Conservation (phyloP, 2,888 invertebrate genomes). For the Hesperia comma region DNA sequence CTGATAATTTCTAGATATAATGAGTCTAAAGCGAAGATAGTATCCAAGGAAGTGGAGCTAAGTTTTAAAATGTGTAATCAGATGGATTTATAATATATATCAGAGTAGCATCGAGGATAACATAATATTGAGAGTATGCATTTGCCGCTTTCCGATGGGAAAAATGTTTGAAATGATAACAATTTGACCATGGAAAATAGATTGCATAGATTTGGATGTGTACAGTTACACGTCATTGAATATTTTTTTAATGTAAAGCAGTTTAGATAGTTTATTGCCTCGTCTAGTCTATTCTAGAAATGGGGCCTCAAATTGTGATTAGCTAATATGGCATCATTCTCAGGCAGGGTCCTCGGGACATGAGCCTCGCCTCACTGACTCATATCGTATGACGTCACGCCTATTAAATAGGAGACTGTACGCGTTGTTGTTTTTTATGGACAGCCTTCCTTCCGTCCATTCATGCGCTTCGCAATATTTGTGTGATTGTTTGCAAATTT, state of each 20-base stretch:
- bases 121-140: no score
- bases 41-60: no score
- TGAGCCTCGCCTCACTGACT: constrained; percentile 34
- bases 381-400: constrained; percentile 40
- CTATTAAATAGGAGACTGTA: constrained; percentile 27
- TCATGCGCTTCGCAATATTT: constrained; percentile 52
- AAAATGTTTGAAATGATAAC: no score
- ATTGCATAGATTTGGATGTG: no score
- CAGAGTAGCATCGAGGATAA: no score
- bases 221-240: background rate
- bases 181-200: no score
- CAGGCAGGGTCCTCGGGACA: constrained; percentile 29
- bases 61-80: no score
- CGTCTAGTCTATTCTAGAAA: background rate
- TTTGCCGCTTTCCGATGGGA: no score
- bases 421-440: constrained; percentile 53
- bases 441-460: constrained; percentile 73
- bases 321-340: constrained; percentile 24
- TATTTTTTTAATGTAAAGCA: background rate
- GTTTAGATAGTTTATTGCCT: constrained; percentile 4
- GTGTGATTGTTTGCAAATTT: constrained; percentile 67
- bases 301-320: constrained; percentile 31
- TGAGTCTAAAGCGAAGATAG: no score
- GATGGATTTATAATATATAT: no score
- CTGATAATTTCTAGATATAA: no score